Evolutionary conservation across 2,113 vertebrate species (phyloP), one percentile per base, ranked within the genome.

Genomic region (Cepphus grylle): DNA sequence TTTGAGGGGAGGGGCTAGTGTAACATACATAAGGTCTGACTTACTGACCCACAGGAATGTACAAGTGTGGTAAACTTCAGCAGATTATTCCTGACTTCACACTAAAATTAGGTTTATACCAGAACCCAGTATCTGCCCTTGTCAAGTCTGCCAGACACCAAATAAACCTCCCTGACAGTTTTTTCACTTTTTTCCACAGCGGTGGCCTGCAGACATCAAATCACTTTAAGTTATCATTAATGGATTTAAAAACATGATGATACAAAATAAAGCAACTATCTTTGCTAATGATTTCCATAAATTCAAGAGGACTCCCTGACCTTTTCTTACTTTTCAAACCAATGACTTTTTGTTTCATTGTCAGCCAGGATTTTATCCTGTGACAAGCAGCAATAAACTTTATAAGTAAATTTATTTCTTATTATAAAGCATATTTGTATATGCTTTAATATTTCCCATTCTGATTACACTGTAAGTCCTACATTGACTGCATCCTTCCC

Each of bases 1-100:
- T 66, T 42, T 34, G 10, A 32, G 8, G 19, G 17, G 40, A 72
- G 8, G 4, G 8, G 20, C 36, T 50, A 50, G 81, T 20, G 7
- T 16, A 62, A 25, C 0, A 0, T 6, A 26, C 5, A 9, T 9
- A 53, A 40, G 19, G 6, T 17, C 63, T 16, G 6, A 45, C 29
- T 55, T 81, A 67, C 8, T 25, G 34, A 59, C 58, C 34, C 25
- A 36, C 14, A 59, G 58, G n/a, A 59, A 22, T 3, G 58, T 16
- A 36, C 21, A 36, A 59, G 58, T 1, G 9, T 36, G 14, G 40
- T 15, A 36, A 65, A 29, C 12, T 29, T 47, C 1, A 53, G 11
- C 7, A 70, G 77, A 25, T 36, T 67, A 65, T 52, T 88, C 62
- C 36, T 10, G 38, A 69, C 27, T 74, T 87, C 2, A 80, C 15